Evolutionary conservation across 37 sponge, comb jelly and placozoan species (phyloP).

Genomic region (Beroe forskalii): DNA sequence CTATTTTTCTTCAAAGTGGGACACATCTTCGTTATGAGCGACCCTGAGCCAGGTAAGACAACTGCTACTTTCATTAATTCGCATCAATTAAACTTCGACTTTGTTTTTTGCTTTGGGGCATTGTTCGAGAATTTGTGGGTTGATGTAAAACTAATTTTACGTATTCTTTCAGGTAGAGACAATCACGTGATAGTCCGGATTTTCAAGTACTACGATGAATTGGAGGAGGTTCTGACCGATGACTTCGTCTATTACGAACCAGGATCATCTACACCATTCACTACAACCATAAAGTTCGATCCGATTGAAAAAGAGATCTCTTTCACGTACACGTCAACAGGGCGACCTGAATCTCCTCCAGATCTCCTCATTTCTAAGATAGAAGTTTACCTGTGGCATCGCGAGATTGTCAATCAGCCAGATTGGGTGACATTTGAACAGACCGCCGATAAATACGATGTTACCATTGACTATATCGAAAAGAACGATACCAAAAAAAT

Average conservation of each 20-base stretch:
- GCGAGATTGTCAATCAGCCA: not conserved
- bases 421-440: not conserved
- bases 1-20: not conserved
- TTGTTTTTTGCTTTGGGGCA: too few relatives aligned
- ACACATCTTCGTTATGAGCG: not conserved
- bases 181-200: not conserved
- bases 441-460: not conserved
- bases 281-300: not conserved
- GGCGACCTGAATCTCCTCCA: not conserved
- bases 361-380: not conserved
- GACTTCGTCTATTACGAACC: conserved; percentile 1
- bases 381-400: conserved; percentile 2
- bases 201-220: not conserved
- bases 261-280: not conserved
- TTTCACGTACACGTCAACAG: not conserved
- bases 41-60: not conserved
- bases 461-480: not conserved
- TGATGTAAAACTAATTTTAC: too few relatives aligned
- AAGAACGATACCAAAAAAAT: not conserved
- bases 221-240: not conserved
- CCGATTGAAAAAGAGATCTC: not conserved
- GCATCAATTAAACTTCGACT: too few relatives aligned
- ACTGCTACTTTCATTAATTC: too few relatives aligned
- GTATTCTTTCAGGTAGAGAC: not conserved
- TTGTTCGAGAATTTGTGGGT: too few relatives aligned